Conservation (phyloP, 2,888 invertebrate genomes). For the Sminthurides aquaticus region DNA sequence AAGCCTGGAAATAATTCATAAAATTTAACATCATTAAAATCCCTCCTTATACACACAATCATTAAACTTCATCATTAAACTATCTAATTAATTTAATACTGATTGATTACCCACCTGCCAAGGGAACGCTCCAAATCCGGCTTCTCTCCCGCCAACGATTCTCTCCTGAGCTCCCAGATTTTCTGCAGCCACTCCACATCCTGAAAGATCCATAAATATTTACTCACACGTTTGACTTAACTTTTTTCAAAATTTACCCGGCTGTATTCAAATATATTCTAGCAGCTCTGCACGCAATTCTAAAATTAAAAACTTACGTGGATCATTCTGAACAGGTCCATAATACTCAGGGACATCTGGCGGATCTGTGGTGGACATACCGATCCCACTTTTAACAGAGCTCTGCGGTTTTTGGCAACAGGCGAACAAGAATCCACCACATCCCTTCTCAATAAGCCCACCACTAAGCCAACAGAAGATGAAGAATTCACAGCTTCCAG, state of each 20-base stretch:
- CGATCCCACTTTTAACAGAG: constrained; percentile 40
- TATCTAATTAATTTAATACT: no score
- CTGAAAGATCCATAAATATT: constrained; percentile 53
- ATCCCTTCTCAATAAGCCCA: constrained; percentile 77
- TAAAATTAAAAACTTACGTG: no score
- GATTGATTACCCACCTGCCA: constrained; percentile 66
- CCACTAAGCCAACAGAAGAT: constrained; percentile 83
- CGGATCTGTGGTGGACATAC: constrained; percentile 42
- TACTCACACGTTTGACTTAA: constrained; percentile 13
- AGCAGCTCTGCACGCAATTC: no score
- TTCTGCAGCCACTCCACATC: constrained; percentile 76
- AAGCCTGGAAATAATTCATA: constrained; percentile 52
- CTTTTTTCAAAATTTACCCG: background rate
- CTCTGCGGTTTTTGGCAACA: constrained; percentile 66
- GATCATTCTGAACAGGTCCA: constrained; percentile 68
- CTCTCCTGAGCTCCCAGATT: constrained; percentile 73
- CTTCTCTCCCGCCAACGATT: constrained; percentile 84
- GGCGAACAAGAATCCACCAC: constrained; percentile 69
- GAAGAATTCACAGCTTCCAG: constrained; percentile 82
- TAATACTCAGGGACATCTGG: constrained; percentile 51
- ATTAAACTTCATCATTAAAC: background rate
- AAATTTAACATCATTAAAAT: background rate
- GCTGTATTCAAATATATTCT: no score
- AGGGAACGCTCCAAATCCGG: constrained; percentile 87
- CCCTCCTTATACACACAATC: no score